Conservation (phyloP, 2,888 invertebrate genomes). For the Acanthosoma haemorrhoidale region DNA sequence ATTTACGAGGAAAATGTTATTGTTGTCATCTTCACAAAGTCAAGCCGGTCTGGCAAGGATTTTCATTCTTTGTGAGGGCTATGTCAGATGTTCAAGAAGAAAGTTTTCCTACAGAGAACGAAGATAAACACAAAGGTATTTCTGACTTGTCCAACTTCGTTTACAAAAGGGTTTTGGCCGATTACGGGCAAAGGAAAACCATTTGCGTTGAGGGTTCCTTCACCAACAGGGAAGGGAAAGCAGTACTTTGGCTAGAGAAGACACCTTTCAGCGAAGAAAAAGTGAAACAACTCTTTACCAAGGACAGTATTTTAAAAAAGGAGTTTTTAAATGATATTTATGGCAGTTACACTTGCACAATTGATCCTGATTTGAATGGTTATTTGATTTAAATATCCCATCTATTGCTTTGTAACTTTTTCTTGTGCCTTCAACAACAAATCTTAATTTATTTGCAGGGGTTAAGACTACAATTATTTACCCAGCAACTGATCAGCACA, state of each 20-base stretch:
- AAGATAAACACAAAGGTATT: constrained; percentile 27
- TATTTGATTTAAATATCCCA: constrained; percentile 44
- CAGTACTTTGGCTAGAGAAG: constrained; percentile 74
- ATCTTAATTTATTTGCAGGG: constrained; percentile 50
- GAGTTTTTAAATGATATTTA: constrained; percentile 79
- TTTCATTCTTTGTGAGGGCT: too few species aligned
- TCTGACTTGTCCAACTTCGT: constrained; percentile 60
- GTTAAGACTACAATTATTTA: constrained; percentile 84
- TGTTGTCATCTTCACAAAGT: too few species aligned
- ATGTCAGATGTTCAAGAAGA: neutral
- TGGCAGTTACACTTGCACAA: constrained; percentile 70
- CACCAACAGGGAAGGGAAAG: constrained; percentile 52
- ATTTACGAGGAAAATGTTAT: too few species aligned
- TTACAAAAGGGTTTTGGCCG: constrained; percentile 61
- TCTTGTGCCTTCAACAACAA: neutral
- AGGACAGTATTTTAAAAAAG: constrained; percentile 55
- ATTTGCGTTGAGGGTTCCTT: constrained; percentile 67
- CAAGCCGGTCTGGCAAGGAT: too few species aligned
- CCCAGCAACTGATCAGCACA: constrained; percentile 89
- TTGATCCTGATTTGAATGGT: constrained; percentile 60
- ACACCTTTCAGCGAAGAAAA: constrained; percentile 66
- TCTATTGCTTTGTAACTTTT: neutral
- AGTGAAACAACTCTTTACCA: constrained; percentile 53
- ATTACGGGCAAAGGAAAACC: constrained; percentile 66
- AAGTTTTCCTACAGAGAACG: neutral